Percentiles rank a stretch among this genome's conserved stretches.
phyloP scores from a whole-genome alignment of 2,888 invertebrate species.

The Acrobasis consociella region DNA sequence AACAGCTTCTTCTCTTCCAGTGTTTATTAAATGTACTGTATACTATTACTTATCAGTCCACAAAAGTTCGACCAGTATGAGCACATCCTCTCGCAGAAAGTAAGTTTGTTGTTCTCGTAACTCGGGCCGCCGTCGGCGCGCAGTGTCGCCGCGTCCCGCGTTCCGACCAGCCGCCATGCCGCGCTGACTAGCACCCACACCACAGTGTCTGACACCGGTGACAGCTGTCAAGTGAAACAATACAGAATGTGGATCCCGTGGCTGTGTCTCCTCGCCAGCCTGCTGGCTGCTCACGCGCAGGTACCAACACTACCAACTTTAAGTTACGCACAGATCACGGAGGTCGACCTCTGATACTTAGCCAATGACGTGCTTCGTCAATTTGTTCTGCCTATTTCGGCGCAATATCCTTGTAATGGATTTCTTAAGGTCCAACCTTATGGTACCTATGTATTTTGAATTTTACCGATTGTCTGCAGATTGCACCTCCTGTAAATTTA shows the following conservation, averaged over 20 bases:
- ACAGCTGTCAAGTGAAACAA: constrained; percentile 47
- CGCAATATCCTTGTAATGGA: constrained; percentile 19
- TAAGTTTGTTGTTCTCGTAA: constrained; percentile 67
- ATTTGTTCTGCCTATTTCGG: constrained; percentile 4
- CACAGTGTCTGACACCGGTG: constrained; percentile 43
- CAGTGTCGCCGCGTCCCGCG: constrained; percentile 73
- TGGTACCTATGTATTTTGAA: neutral
- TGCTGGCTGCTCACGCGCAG: constrained; percentile 64
- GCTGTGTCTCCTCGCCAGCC: constrained; percentile 55
- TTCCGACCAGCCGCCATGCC: constrained; percentile 65
- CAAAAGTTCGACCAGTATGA: constrained; percentile 47
- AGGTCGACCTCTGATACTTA: constrained; percentile 13
- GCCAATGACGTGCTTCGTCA: constrained; percentile 19
- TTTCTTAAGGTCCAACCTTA: neutral
- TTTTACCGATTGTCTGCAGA: neutral
- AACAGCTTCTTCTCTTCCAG: no score
- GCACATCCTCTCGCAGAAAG: constrained; percentile 69
- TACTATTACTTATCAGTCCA: constrained; percentile 28
- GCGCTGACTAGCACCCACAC: constrained; percentile 53
- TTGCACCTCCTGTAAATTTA: neutral
- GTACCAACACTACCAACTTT: constrained; percentile 41
- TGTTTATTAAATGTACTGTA: neutral
- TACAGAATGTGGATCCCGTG: constrained; percentile 66
- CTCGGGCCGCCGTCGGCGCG: constrained; percentile 37
- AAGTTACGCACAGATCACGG: neutral